Evolutionary conservation across 1,140 invertebrate species (phyloP).

Genomic region (Sitodiplosis mosellana): DNA sequence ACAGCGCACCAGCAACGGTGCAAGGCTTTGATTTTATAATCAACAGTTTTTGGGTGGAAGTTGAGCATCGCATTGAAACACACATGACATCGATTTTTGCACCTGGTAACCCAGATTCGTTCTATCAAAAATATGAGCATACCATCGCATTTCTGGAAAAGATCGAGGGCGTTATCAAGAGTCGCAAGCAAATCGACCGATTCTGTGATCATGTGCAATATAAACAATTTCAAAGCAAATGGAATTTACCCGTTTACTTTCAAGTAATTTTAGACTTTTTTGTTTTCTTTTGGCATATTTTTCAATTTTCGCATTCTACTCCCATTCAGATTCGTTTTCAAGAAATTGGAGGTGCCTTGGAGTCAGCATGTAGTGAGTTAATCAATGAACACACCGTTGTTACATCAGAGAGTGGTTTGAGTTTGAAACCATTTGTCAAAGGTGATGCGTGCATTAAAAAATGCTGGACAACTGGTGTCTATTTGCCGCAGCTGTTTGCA

Average conservation of each 20-base stretch:
- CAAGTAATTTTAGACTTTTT: conserved; percentile 18
- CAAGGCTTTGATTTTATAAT: conserved; percentile 71
- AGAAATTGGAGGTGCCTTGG: conserved; percentile 58
- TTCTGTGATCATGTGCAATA: conserved; percentile 45
- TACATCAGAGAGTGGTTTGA: not conserved
- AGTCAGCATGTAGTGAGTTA: conserved; percentile 9
- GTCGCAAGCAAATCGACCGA: conserved; percentile 28
- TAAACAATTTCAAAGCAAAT: conserved; percentile 59
- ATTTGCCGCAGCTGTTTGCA: conserved; percentile 48
- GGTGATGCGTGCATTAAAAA: conserved; percentile 26
- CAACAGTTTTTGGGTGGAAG: conserved; percentile 76
- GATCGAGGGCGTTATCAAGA: conserved; percentile 48
- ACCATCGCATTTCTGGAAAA: conserved; percentile 61
- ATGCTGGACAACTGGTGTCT: conserved; percentile 59
- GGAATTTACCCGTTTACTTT: conserved; percentile 90
- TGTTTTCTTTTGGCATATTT: not conserved
- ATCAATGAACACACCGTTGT: not conserved
- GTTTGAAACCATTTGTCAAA: conserved; percentile 14
- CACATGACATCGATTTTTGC: conserved; percentile 70
- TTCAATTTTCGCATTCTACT: not conserved
- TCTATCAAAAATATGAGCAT: conserved; percentile 64
- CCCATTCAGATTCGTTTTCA: conserved; percentile 60
- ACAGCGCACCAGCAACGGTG: conserved; percentile 28
- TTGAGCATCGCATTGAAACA: conserved; percentile 55
- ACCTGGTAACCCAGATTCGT: conserved; percentile 75